These are phyloP conservation scores for Nomada fucata DNA, from an alignment of 2,888 invertebrate species.

Conservation along the genomic window DNA sequence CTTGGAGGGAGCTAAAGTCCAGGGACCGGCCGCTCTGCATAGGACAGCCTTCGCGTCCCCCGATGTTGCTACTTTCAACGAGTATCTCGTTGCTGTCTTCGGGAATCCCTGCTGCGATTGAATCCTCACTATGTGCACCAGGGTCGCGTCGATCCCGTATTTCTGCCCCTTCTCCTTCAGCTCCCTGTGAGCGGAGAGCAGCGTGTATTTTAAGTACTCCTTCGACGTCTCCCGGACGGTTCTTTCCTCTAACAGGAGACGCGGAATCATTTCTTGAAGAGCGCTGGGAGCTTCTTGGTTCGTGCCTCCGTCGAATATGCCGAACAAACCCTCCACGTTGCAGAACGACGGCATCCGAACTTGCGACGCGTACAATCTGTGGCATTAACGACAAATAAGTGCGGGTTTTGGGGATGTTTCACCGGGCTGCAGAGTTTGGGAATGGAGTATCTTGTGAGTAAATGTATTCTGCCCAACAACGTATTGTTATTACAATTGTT, in stretches of 20 bases:
- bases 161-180: constrained; percentile 90
- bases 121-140: constrained; percentile 90
- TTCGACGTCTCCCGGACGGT: constrained; percentile 92
- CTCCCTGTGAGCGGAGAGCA: constrained; percentile 92
- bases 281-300: constrained; percentile 89
- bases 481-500: no score
- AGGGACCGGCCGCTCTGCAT: constrained; percentile 88
- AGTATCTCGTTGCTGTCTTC: constrained; percentile 87
- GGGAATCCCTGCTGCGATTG: constrained; percentile 87
- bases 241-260: constrained; percentile 92
- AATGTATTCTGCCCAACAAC: no score
- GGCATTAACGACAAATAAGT: neutral
- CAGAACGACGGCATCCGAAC: constrained; percentile 91
- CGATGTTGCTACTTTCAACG: constrained; percentile 90
- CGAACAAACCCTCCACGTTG: constrained; percentile 92
- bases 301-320: constrained; percentile 92
- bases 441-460: no score
- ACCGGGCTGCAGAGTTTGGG: no score
- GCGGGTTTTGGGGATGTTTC: no score
- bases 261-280: constrained; percentile 90
- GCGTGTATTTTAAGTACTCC: constrained; percentile 94
- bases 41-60: constrained; percentile 92
- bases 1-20: constrained; percentile 87
- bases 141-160: constrained; percentile 89
- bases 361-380: constrained; percentile 90